phyloP scores from a whole-genome alignment of 1,140 invertebrate genomes.

The Thaumatotibia leucotreta region DNA sequence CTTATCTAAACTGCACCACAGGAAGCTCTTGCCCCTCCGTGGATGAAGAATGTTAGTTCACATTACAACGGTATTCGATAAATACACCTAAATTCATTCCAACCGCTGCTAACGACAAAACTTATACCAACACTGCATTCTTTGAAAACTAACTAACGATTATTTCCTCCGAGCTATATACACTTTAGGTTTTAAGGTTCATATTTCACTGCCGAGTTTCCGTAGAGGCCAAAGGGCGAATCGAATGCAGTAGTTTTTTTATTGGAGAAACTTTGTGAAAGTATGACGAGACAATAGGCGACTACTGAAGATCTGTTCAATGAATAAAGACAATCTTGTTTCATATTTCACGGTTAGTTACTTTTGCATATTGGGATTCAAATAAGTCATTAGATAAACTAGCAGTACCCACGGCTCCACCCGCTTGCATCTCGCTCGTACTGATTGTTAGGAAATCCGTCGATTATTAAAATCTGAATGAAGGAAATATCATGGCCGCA shows the following conservation, averaged over 20 bases:
- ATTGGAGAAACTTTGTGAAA: conserved; percentile 1
- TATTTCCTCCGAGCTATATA: not conserved
- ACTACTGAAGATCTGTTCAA: not conserved
- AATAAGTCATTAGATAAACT: not conserved
- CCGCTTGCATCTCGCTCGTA: too few species aligned
- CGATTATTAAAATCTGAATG: too few species aligned
- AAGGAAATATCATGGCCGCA: too few species aligned
- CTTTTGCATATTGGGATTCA: not conserved
- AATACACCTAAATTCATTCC: not conserved
- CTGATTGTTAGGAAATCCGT: too few species aligned
- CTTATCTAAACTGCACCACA: not conserved
- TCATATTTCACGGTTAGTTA: too few species aligned
- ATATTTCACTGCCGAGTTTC: not conserved
- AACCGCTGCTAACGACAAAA: not conserved
- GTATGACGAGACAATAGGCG: not conserved
- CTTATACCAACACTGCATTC: not conserved
- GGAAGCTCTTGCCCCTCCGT: not conserved
- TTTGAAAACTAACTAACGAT: not conserved
- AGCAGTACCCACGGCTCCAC: too few species aligned
- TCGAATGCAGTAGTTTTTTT: conserved; percentile 8
- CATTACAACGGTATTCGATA: not conserved
- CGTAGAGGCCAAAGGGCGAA: not conserved
- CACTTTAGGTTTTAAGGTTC: not conserved
- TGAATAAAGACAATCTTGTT: not conserved
- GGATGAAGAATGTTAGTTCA: not conserved